These are phyloP conservation scores for Atherinomorus stipes DNA, from an alignment of 2,113 vertebrate genomes.

Conservation along the genomic window DNA sequence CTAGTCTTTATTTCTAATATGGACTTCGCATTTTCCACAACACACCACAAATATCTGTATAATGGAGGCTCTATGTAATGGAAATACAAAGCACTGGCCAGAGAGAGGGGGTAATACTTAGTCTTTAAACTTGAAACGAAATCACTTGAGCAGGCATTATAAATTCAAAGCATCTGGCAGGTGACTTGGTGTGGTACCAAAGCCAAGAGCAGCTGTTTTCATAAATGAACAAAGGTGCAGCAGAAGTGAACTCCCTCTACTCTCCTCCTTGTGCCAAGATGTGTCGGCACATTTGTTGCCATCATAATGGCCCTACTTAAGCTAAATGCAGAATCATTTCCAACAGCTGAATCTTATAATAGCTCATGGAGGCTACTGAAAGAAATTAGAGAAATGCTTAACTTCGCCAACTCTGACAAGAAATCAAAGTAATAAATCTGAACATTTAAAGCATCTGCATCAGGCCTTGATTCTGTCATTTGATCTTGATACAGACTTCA, in stretches of 20 bases:
- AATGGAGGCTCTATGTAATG: constrained; percentile 39
- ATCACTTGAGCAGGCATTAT: constrained; percentile 65
- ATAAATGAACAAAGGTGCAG: constrained; percentile 68
- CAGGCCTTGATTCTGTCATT: not conserved
- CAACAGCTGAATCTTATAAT: constrained; percentile 44
- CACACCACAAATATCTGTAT: constrained; percentile 26
- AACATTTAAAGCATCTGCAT: not conserved
- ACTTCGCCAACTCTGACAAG: constrained; percentile 18
- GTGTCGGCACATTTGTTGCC: constrained; percentile 63
- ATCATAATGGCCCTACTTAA: constrained; percentile 54
- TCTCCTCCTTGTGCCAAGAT: constrained; percentile 54
- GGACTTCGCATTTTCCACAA: constrained; percentile 24
- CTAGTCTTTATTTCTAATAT: constrained; percentile 8
- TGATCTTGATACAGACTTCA: not conserved
- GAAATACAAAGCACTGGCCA: constrained; percentile 22
- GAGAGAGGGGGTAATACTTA: constrained; percentile 37
- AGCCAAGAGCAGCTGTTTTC: constrained; percentile 65
- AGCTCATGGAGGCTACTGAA: constrained; percentile 21
- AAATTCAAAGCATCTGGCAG: constrained; percentile 57
- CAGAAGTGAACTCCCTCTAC: constrained; percentile 15
- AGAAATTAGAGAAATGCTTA: constrained; percentile 30
- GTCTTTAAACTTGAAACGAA: constrained; percentile 54
- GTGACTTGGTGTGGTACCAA: constrained; percentile 12
- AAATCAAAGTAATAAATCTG: constrained; percentile 21
- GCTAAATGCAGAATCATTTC: constrained; percentile 62